Conservation (phyloP, 2,113 vertebrate genomes). For the Accipiter virgatus region DNA sequence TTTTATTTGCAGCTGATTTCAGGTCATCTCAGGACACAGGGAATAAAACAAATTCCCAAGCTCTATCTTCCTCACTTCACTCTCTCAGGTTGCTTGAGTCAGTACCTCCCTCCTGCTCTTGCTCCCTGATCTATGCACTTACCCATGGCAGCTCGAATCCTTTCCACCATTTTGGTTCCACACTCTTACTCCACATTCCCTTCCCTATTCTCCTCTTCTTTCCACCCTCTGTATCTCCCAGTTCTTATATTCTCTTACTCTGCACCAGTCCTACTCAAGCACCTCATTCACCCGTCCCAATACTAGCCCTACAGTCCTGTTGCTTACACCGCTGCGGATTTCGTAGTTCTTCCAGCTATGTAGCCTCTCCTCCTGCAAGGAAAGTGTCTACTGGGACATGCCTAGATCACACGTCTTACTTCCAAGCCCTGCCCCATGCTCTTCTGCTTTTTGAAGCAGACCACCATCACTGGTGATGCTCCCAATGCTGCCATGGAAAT, state of each 20-base stretch:
- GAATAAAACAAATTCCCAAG: background rate
- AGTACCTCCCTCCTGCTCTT: background rate
- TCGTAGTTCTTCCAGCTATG: background rate
- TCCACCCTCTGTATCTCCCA: background rate
- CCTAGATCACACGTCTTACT: background rate
- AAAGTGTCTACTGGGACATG: background rate
- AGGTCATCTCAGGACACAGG: background rate
- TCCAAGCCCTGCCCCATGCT: background rate
- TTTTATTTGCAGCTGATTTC: background rate
- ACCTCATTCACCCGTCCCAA: background rate
- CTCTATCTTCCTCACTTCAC: background rate
- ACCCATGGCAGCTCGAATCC: background rate
- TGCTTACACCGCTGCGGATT: background rate
- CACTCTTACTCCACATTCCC: background rate
- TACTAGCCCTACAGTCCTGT: background rate
- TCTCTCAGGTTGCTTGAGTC: background rate
- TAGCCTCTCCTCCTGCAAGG: background rate
- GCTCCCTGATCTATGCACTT: background rate
- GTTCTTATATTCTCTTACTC: background rate
- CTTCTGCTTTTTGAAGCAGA: background rate
- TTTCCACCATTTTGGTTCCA: background rate
- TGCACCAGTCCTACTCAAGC: background rate
- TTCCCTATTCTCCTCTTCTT: background rate
- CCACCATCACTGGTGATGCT: background rate
- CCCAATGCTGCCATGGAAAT: background rate